These are phyloP conservation scores for Himalopsyche japonica DNA, from an alignment of 2,888 invertebrate species.

Conservation along the genomic window DNA sequence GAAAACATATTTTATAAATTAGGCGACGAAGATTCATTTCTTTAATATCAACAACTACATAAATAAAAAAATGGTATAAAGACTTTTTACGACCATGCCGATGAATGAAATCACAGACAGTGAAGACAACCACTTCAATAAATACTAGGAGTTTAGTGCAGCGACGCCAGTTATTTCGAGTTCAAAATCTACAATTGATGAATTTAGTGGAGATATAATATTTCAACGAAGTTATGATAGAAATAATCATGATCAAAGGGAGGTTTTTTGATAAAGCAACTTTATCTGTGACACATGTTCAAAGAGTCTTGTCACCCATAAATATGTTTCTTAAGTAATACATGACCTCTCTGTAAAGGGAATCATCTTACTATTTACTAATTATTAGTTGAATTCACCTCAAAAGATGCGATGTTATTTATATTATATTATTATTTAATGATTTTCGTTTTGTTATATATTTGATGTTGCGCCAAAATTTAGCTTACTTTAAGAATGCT, in stretches of 20 bases:
- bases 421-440: too few species aligned
- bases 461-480: too few species aligned
- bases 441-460: too few species aligned
- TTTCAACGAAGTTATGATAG: constrained; percentile 1
- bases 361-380: too few species aligned
- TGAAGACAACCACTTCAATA: constrained; percentile 5
- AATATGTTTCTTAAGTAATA: constrained; percentile 22
- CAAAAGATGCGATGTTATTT: too few species aligned
- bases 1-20: too few species aligned
- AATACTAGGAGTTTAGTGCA: constrained; percentile 13
- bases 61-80: neutral
- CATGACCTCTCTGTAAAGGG: neutral
- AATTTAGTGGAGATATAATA: neutral
- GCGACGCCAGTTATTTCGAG: constrained; percentile 13
- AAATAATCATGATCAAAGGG: too few species aligned
- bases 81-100: neutral
- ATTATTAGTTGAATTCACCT: too few species aligned
- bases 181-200: constrained; percentile 19
- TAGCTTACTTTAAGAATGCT: too few species aligned
- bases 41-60: neutral
- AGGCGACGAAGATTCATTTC: too few species aligned
- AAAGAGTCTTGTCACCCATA: constrained; percentile 24
- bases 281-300: constrained; percentile 28
- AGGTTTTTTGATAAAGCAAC: constrained; percentile 28
- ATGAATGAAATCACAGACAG: neutral